Base-by-base conservation (phyloP, 2,113 vertebrate genomes). In the Hippopotamus amphibius region DNA sequence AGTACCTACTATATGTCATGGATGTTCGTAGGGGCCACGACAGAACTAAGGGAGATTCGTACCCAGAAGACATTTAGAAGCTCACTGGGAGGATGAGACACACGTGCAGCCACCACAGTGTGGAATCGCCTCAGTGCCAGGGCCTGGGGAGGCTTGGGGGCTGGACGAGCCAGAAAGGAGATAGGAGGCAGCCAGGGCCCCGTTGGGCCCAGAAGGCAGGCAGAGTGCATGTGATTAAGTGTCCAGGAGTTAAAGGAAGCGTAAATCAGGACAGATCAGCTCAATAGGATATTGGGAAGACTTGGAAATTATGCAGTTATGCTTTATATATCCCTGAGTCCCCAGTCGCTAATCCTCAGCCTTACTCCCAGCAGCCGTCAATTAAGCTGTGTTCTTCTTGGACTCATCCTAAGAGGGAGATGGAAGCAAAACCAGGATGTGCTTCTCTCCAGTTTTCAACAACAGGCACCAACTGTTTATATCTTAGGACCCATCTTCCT, bases 231-330 rank as follows among this genome's bases (percentile, higher is more conserved):
- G 0, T 61, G 69, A 48, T 95, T 82, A 57, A 63, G 65, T 84
- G 87, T 92, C 76, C 85, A 41, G 41, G 43, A 90, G 7, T 63
- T 88, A 82, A 94, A 59, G 46, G 72, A 94, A 71, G 41, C 41
- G 16, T 76, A 43, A n/a, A 24, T 68, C 55, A 68, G 74, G 76
- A 92, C 89, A 83, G 77, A 79, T 16, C 33, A 74, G 46, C 55
- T 48, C 30, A 26, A 3, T 55, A 88, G 55, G 66, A 66, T 63
- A 28, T 81, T 85, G 59, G 80, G 22, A 92, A 90, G 68, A 89
- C 83, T 84, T 0, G 3, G 50, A 69, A 48, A 41, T 46, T 77
- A 80, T 17, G 7, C 10, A 65, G 5, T 74, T 95, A 41, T 7
- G 74, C 17, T 90, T 76, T 80, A 11, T 77, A 80, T 81, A 33